Percentiles rank a stretch among this genome's conserved stretches.
Conservation (phyloP, 2,888 invertebrate species). For the Andrena trimmerana region DNA sequence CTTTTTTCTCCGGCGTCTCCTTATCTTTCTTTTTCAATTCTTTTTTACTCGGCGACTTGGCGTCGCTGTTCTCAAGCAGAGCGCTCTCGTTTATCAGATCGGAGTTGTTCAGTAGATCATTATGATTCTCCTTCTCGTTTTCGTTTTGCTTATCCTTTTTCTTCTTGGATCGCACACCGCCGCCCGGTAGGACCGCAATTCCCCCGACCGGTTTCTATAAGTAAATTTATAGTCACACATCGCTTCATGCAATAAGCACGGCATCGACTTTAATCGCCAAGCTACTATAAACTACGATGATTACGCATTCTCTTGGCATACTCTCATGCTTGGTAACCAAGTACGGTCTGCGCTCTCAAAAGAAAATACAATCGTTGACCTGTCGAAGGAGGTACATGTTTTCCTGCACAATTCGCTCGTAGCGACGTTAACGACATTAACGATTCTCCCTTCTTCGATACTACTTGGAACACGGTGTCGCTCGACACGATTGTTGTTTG, state of each 20-base stretch:
- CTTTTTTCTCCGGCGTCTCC: constrained; percentile 83
- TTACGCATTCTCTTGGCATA: constrained; percentile 41
- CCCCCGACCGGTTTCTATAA: constrained; percentile 94
- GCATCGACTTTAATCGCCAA: constrained; percentile 53
- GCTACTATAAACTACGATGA: constrained; percentile 51
- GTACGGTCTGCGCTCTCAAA: constrained; percentile 75
- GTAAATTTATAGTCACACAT: constrained; percentile 81
- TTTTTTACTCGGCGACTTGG: constrained; percentile 82
- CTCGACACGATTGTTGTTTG: constrained; percentile 24
- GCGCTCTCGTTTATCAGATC: constrained; percentile 81
- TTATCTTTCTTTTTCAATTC: constrained; percentile 82
- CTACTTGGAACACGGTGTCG: constrained; percentile 6
- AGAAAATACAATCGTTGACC: constrained; percentile 50
- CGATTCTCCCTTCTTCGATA: constrained; percentile 8
- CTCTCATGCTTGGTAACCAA: constrained; percentile 62
- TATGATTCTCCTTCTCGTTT: constrained; percentile 87
- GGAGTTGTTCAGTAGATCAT: constrained; percentile 85
- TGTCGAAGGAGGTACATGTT: constrained; percentile 10
- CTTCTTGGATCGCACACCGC: constrained; percentile 87
- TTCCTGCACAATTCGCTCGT: constrained; percentile 27
- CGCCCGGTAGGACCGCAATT: constrained; percentile 92
- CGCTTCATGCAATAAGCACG: constrained; percentile 80
- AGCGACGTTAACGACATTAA: neutral
- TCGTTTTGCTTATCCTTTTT: constrained; percentile 87
- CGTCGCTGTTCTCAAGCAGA: constrained; percentile 77